Evolutionary conservation across 1,140 invertebrate genomes (phyloP), one percentile per base, ranked within the genome.

Genomic region (Ruditapes philippinarum): DNA sequence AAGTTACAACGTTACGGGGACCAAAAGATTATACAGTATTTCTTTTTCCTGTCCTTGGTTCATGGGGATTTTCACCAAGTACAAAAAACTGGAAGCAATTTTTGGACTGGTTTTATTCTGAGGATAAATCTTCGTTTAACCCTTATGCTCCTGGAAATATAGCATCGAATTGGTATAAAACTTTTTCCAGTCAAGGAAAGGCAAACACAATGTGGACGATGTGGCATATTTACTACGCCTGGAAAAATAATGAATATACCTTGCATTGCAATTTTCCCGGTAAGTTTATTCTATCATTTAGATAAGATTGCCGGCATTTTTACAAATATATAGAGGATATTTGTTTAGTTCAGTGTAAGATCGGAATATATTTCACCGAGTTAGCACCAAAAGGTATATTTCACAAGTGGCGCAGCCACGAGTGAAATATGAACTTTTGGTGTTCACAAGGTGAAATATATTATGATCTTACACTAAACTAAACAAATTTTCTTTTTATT

Each of bases 21-120:
- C 54, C 54, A 28, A 60, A 60, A 9, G 54, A 19, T n/a, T 4
- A 19, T 60, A 7, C 19, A 19, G 89, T 86, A 14, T 90, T 89
- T 74, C 22, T 86, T 0, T 92, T 90, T 57, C 89, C 89, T 7
- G 54, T 90, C 3, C 49, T 91, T 4, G 92, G 91, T 17, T 84
- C 93, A 2, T 94, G 92, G 92, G 94, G 92, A 19, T 94, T 93
- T 68, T 92, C 92, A 22, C 94, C 94, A 12, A 89, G 90, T 12
- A 80, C 51, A 40, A 79, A 82, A 5, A 88, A 90, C 17, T 94
- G 94, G 94, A 82, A 74, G 9, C 54, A 74, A 1, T 95, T 93
- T 80, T 40, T 91, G 51, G 54, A 90, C 17, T 95, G 94, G 94
- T 95, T 84, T 85, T 60, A 51, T 12, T 45, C 83, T 12, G 76